Percentiles rank a stretch among this genome's conserved stretches.
Evolutionary conservation across 2,113 vertebrate genomes (phyloP).

Genomic region (Nyctibius bracteatus): DNA sequence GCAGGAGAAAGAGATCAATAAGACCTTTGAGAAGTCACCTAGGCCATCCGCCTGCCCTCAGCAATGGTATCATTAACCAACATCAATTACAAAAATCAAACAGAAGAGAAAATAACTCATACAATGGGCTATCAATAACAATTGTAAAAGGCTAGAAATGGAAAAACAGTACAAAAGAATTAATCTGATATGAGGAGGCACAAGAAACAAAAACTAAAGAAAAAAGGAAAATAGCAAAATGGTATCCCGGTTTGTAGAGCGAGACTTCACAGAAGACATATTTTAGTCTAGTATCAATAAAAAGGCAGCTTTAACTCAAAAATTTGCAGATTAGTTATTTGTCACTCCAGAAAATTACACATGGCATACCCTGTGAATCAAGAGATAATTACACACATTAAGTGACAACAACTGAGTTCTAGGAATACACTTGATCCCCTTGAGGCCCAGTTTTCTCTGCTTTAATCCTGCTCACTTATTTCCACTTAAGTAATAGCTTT

Average conservation of each 20-base stretch:
- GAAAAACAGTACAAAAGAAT: background rate
- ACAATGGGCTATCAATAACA: background rate
- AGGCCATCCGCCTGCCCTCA: background rate
- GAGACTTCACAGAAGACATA: background rate
- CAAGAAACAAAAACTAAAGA: background rate
- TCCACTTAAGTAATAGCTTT: slow-evolving; percentile 26
- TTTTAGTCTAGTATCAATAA: background rate
- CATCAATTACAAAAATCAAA: background rate
- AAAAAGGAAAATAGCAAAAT: background rate
- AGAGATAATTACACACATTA: slow-evolving; percentile 12
- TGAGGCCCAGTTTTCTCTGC: background rate
- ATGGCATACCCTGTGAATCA: background rate
- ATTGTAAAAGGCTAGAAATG: background rate
- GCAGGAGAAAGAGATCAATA: background rate
- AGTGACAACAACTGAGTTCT: slow-evolving; percentile 10
- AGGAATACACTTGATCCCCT: background rate
- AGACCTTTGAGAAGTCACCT: background rate
- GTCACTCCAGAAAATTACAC: background rate
- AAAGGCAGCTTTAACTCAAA: background rate
- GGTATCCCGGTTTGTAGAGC: background rate
- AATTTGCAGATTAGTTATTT: background rate
- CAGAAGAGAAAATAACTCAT: background rate
- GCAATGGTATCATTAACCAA: background rate
- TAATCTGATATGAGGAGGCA: background rate
- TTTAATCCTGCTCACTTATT: slow-evolving; percentile 11